phyloP scores from a whole-genome alignment of 2,797 vertebrate genomes.

The Melanotaenia parkinsoni region DNA sequence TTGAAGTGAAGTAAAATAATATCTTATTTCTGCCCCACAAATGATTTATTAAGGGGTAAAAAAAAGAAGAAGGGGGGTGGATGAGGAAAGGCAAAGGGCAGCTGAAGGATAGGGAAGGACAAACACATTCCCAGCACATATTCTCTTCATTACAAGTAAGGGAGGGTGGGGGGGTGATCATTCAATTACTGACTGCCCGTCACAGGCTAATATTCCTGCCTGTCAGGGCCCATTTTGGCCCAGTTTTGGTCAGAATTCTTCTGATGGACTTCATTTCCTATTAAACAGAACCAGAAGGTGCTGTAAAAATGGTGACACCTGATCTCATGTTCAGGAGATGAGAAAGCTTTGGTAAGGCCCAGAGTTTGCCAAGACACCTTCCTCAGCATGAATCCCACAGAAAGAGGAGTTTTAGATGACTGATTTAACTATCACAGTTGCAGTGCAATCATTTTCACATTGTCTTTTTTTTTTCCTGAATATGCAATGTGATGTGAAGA shows the following conservation, averaged over 20 bases:
- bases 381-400: conserved; percentile 47
- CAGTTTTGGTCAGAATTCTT: conserved; percentile 85
- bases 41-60: conserved; percentile 81
- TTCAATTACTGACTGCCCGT: conserved; percentile 89
- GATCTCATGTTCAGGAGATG: conserved; percentile 82
- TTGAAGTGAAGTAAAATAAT: conserved; percentile 84
- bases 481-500: conserved; percentile 14
- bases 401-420: conserved; percentile 22
- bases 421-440: conserved; percentile 38
- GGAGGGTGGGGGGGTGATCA: conserved; percentile 73
- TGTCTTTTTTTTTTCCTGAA: neutral
- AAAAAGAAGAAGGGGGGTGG: conserved; percentile 40
- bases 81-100: conserved; percentile 59
- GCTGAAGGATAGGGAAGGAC: conserved; percentile 79
- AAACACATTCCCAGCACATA: conserved; percentile 88
- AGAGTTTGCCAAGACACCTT: conserved; percentile 66
- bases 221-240: conserved; percentile 88
- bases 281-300: conserved; percentile 88
- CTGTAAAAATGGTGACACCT: conserved; percentile 86
- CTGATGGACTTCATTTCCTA: conserved; percentile 86
- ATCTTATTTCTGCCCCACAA: conserved; percentile 74
- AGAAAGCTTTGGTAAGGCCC: conserved; percentile 70
- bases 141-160: conserved; percentile 87
- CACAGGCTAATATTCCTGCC: conserved; percentile 88
- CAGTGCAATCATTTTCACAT: conserved; percentile 7